A percentile compares a stretch with the other conserved stretches of the same genome.
Conservation (phyloP, 2,888 invertebrate species). For the Elaeidobius kamerunicus region DNA sequence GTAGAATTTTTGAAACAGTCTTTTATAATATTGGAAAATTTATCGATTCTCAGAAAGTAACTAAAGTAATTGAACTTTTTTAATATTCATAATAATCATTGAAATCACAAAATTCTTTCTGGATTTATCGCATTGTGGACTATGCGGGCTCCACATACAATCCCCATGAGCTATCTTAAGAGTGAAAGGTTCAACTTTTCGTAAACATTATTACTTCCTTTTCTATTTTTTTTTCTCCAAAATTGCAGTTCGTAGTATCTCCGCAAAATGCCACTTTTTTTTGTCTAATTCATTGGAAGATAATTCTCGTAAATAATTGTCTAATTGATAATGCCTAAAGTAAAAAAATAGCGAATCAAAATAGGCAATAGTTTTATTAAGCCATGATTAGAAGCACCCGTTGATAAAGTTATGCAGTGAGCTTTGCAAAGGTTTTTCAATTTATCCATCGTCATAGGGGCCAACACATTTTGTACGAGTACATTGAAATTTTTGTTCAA, state of each 20-base stretch:
- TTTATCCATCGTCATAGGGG: background rate
- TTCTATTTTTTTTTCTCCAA: constrained; percentile 14
- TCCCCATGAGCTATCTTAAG: constrained; percentile 32
- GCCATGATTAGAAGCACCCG: constrained; percentile 41
- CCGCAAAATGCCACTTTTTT: constrained; percentile 21
- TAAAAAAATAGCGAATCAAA: constrained; percentile 35
- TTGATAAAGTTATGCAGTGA: constrained; percentile 34
- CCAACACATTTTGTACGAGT: constrained; percentile 33
- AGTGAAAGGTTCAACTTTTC: constrained; percentile 34
- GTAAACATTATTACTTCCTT: constrained; percentile 37
- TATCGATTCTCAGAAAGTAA: too few relatives aligned
- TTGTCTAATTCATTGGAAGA: constrained; percentile 34
- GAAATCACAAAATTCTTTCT: too few relatives aligned
- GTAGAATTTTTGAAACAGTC: too few relatives aligned
- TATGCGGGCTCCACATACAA: constrained; percentile 13
- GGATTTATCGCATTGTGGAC: constrained; percentile 5
- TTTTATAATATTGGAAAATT: too few relatives aligned
- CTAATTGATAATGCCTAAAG: constrained; percentile 37
- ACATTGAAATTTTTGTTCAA: constrained; percentile 38
- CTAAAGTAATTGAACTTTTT: too few relatives aligned
- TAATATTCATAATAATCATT: too few relatives aligned
- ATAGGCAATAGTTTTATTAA: constrained; percentile 40
- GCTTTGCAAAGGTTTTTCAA: constrained; percentile 31
- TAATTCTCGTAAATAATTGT: too few relatives aligned
- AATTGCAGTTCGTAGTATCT: constrained; percentile 36